Base-by-base conservation (phyloP, 2,797 vertebrate species). In the Cetoscarus ocellatus region DNA sequence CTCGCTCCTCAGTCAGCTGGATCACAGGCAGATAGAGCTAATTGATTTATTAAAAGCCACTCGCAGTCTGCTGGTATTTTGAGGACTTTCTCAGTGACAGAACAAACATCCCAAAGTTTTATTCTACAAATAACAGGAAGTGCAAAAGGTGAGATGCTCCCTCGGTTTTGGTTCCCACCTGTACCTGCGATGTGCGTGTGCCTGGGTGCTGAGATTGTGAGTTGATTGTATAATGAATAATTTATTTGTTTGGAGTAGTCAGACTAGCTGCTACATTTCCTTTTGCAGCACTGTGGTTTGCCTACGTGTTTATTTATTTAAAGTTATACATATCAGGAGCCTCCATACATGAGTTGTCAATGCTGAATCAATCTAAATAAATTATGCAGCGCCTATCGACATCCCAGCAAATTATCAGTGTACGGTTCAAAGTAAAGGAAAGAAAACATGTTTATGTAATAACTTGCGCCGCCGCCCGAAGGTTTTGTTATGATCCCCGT, bases 21-120 rank as follows among this genome's bases (percentile, higher is more conserved):
- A 89, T 90, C 83, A 91, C 77, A 83, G 53, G 50, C 59, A 84
- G 80, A 86, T 80, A 67, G 59, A 40, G 59, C 76, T 92, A 92
- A 93, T 92, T 93, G 87, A 92, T 92, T 90, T 85, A 76, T 88
- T 84, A 83, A 90, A 79, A 91, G 77, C 77, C 40, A 45, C 75
- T 79, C 45, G 1, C 64, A 80, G 76, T 53, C 58, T 69, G 35
- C 0, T 54, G 57, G 40, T 58, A 57, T 61, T 77, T 72, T 61
- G 56, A 70, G 45, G 67, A 74, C 48, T 70, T 69, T 8, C 18
- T 34, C 17, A 61, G 36, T 56, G 19, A 45, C 58, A 38, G 61
- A 15, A 62, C 1, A 3, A 70, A 48, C 15, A 50, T 58, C 47
- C 14, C 11, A 44, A 75, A 67, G 14, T 55, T 62, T 52, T 49